Conservation (phyloP, 2,888 invertebrate genomes). For the Euclidia mi region DNA sequence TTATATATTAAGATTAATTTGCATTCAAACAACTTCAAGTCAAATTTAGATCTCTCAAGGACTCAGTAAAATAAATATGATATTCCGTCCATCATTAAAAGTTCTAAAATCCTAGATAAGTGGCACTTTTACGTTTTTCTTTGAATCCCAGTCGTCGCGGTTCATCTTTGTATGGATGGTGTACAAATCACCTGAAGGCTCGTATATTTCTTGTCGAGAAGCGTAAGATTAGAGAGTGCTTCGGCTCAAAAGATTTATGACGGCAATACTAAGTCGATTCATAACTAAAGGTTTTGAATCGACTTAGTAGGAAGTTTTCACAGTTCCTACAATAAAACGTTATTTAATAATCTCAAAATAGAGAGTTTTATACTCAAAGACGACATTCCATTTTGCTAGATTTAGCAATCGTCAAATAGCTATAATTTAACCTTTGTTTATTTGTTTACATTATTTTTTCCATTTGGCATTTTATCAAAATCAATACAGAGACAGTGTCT, state of each 20-base stretch:
- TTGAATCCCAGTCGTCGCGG: constrained; percentile 50
- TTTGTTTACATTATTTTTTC: constrained; percentile 11
- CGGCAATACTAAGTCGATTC: constrained; percentile 77
- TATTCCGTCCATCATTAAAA: constrained; percentile 59
- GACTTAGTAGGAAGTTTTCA: constrained; percentile 66
- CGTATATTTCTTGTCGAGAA: constrained; percentile 77
- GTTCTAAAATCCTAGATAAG: constrained; percentile 34
- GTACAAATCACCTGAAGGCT: constrained; percentile 70
- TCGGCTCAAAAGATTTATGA: constrained; percentile 79
- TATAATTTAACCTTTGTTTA: constrained; percentile 3
- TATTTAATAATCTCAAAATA: constrained; percentile 50
- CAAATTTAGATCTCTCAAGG: constrained; percentile 17
- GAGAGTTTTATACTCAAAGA: constrained; percentile 41
- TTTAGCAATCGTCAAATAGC: constrained; percentile 7
- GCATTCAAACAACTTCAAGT: constrained; percentile 11
- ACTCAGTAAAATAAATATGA: constrained; percentile 44
- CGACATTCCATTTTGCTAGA: constrained; percentile 16
- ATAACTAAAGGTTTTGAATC: too few relatives aligned
- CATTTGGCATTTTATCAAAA: constrained; percentile 12
- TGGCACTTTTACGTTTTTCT: constrained; percentile 23
- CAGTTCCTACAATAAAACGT: constrained; percentile 48
- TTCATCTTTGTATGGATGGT: constrained; percentile 61
- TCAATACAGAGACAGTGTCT: constrained; percentile 5
- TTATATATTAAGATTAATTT: too few relatives aligned
- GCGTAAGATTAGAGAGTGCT: constrained; percentile 78